A percentile compares a stretch with the other conserved stretches of the same genome.
phyloP scores from a whole-genome alignment of 2,797 vertebrate species.

The Scleropages formosus region DNA sequence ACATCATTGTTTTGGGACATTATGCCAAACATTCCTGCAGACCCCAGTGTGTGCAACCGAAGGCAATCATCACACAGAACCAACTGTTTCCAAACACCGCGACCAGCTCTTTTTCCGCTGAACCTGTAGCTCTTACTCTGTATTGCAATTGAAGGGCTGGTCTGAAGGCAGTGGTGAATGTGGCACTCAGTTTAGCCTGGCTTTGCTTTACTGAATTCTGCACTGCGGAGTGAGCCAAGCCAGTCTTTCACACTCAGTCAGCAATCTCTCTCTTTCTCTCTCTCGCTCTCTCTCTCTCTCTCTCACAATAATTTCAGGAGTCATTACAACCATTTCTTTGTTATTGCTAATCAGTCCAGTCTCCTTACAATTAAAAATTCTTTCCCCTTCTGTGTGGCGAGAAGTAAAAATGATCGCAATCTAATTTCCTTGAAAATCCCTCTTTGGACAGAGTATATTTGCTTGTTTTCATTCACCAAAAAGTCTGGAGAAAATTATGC shows the following conservation, averaged over 20 bases:
- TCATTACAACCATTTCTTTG: constrained; percentile 49
- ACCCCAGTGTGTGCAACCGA: constrained; percentile 7
- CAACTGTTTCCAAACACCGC: background rate
- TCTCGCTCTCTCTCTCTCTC: background rate
- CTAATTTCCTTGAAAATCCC: constrained; percentile 16
- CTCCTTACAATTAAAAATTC: constrained; percentile 2
- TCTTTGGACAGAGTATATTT: constrained; percentile 27
- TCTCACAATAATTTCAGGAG: constrained; percentile 2
- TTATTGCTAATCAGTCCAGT: constrained; percentile 68
- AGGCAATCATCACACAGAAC: constrained; percentile 12
- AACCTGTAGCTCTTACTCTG: background rate
- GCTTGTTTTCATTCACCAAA: background rate
- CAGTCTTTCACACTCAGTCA: background rate
- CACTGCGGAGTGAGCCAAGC: background rate
- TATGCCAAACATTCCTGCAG: background rate
- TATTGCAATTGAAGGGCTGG: constrained; percentile 29
- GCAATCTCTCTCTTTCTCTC: background rate
- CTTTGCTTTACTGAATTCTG: constrained; percentile 1
- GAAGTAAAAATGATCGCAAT: constrained; percentile 7
- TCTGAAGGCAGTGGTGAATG: constrained; percentile 25
- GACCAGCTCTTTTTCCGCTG: background rate
- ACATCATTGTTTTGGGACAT: background rate
- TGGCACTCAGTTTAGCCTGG: background rate
- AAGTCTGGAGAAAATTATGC: constrained; percentile 1
- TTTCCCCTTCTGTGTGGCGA: constrained; percentile 3